Conservation (phyloP, 2,888 invertebrate genomes). For the Brachypterus glaber region DNA sequence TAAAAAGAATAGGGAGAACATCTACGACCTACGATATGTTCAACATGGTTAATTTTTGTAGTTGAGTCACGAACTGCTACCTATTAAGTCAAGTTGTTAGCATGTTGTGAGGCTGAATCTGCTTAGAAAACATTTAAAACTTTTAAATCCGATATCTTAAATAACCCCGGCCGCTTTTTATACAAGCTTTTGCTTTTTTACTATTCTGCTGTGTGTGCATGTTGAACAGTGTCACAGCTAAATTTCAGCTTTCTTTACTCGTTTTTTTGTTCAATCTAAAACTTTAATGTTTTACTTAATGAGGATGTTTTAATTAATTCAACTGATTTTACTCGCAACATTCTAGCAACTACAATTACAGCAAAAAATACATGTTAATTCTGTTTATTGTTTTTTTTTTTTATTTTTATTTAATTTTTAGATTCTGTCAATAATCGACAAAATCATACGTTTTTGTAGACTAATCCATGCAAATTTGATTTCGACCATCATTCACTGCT, state of each 20-base stretch:
- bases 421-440: conserved; percentile 11
- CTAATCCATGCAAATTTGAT: too few relatives aligned
- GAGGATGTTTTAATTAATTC: not conserved
- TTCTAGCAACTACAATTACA: conserved; percentile 44
- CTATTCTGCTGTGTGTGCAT: conserved; percentile 21
- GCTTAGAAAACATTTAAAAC: conserved; percentile 12
- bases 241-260: too few relatives aligned
- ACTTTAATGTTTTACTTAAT: conserved; percentile 28
- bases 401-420: conserved; percentile 15
- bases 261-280: conserved; percentile 17
- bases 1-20: too few relatives aligned
- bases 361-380: conserved; percentile 25
- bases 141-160: conserved; percentile 13
- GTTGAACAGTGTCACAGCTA: too few relatives aligned
- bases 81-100: conserved; percentile 39
- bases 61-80: conserved; percentile 39
- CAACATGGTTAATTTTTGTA: conserved; percentile 18
- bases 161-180: conserved; percentile 19
- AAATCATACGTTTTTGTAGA: conserved; percentile 15
- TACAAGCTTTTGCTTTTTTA: conserved; percentile 18
- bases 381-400: conserved; percentile 15
- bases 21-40: too few relatives aligned
- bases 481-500: too few relatives aligned
- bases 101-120: conserved; percentile 41
- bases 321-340: conserved; percentile 39